Percentiles rank a stretch among this genome's conserved stretches.
Evolutionary conservation across 2,113 vertebrate genomes (phyloP).

Genomic region (Reinhardtius hippoglossoides): DNA sequence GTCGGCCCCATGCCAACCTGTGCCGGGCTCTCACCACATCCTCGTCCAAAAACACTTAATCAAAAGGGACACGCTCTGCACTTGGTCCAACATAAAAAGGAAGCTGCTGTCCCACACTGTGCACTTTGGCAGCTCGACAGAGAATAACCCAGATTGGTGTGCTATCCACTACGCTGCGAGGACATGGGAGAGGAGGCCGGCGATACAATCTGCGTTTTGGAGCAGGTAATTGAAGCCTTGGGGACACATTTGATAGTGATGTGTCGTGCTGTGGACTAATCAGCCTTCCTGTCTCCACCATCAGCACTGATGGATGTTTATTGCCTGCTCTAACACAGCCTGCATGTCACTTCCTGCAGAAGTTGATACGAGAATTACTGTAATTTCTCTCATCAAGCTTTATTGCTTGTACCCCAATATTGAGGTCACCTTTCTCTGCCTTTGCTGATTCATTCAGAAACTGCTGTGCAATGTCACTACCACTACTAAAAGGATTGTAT

Average conservation of each 20-base stretch:
- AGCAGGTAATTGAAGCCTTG: constrained; percentile 55
- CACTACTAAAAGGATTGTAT: neutral
- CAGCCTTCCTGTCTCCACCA: constrained; percentile 48
- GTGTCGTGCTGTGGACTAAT: constrained; percentile 47
- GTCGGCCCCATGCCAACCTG: constrained; percentile 49
- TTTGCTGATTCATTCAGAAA: constrained; percentile 13
- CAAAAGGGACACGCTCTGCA: constrained; percentile 55
- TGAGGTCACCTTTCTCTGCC: constrained; percentile 37
- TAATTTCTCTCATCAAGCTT: constrained; percentile 57
- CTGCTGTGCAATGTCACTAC: constrained; percentile 22
- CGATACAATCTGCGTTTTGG: constrained; percentile 52
- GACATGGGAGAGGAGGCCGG: constrained; percentile 27
- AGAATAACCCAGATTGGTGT: constrained; percentile 36
- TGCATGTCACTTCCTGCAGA: constrained; percentile 31
- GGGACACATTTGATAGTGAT: constrained; percentile 34
- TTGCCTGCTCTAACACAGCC: constrained; percentile 7
- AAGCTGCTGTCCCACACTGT: constrained; percentile 43
- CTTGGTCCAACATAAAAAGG: constrained; percentile 48
- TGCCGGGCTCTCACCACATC: constrained; percentile 38
- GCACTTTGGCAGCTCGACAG: constrained; percentile 48
- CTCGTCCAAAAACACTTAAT: constrained; percentile 57
- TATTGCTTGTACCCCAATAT: constrained; percentile 33
- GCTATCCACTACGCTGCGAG: neutral
- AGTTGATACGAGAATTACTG: constrained; percentile 61
- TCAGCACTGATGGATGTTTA: constrained; percentile 56